These are phyloP conservation scores for Brachyistius frenatus DNA, from an alignment of 2,113 vertebrate species.

Conservation along the genomic window DNA sequence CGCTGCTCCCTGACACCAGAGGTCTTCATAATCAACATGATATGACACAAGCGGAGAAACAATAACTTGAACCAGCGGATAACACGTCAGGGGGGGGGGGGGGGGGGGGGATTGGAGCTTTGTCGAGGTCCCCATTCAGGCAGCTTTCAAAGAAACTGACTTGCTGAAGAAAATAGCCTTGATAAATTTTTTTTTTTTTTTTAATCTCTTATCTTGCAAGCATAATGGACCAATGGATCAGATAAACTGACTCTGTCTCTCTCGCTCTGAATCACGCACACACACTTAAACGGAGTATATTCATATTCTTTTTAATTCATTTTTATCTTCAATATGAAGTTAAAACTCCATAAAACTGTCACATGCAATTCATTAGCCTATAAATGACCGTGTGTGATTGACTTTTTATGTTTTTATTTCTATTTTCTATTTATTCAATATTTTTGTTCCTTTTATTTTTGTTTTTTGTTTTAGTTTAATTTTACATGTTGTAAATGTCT, in stretches of 20 bases:
- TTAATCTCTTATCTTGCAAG: too few relatives aligned
- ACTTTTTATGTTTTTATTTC: neutral
- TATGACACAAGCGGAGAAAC: constrained; percentile 3
- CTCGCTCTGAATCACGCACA: neutral
- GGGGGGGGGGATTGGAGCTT: neutral
- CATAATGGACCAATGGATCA: neutral
- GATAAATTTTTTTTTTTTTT: too few relatives aligned
- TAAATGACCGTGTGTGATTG: neutral
- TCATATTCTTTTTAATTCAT: neutral
- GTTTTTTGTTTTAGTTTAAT: too few relatives aligned
- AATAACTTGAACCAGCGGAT: neutral
- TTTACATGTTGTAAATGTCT: too few relatives aligned
- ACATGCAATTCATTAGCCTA: neutral
- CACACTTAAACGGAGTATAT: neutral
- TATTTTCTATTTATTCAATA: too few relatives aligned
- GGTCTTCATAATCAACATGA: constrained; percentile 20
- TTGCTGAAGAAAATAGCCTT: constrained; percentile 6
- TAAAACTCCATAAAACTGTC: neutral
- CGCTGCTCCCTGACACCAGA: constrained; percentile 44
- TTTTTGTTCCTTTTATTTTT: too few relatives aligned
- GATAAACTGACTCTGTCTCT: neutral
- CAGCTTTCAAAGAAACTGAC: neutral
- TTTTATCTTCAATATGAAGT: neutral
- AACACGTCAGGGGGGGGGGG: neutral
- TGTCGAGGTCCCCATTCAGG: neutral